These are phyloP conservation scores for Plecturocebus donacophilus DNA, from an alignment of 2,113 vertebrate species.

Conservation along the genomic window DNA sequence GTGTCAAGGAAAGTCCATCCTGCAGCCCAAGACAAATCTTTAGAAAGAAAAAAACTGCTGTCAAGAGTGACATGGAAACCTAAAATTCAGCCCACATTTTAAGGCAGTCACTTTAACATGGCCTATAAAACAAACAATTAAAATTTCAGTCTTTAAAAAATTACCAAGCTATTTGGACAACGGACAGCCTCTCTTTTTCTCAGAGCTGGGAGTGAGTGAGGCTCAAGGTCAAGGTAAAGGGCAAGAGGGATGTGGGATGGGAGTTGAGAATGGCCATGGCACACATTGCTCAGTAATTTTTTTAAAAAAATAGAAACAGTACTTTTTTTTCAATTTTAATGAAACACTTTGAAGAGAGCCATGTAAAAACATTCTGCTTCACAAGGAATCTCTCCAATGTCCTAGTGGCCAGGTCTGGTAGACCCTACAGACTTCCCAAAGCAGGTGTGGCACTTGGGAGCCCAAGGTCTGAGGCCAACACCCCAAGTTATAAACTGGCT, in stretches of 20 bases:
- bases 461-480: too few species aligned
- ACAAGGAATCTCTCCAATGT: not conserved
- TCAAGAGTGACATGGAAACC: not conserved
- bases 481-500: not conserved
- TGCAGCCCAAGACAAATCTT: not conserved
- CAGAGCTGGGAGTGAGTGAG: not conserved
- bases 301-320: not conserved
- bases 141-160: not conserved
- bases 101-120: not conserved
- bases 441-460: not conserved
- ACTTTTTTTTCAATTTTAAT: not conserved
- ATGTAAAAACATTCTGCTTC: not conserved
- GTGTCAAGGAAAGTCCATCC: not conserved
- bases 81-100: not conserved
- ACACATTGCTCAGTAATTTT: not conserved
- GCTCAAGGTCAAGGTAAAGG: not conserved
- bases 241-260: not conserved
- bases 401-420: not conserved
- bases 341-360: not conserved
- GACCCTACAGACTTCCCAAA: not conserved
- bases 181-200: not conserved
- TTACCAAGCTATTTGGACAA: not conserved
- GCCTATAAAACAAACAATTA: not conserved
- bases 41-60: not conserved
- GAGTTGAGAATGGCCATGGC: fast-evolving